Evolutionary conservation across 2,888 invertebrate genomes (phyloP).

Genomic region (Drosophila percnosoma): DNA sequence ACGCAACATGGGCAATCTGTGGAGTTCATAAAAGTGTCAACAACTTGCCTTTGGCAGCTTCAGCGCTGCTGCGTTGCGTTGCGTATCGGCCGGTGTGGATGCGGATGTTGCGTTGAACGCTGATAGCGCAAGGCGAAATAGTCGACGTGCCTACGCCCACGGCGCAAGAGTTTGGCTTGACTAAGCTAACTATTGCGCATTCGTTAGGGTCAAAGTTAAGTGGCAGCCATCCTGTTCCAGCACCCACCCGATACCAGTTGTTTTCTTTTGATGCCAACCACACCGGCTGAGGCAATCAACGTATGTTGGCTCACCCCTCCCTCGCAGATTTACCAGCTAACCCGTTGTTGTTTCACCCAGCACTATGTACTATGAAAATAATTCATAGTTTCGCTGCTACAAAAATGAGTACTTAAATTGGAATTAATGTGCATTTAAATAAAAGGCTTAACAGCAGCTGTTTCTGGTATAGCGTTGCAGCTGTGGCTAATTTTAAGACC

Average conservation of each 20-base stretch:
- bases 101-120: conserved; percentile 64
- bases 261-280: conserved; percentile 55
- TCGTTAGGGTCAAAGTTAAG: conserved; percentile 75
- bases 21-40: conserved; percentile 83
- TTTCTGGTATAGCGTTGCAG: neutral
- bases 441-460: neutral
- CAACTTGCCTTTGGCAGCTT: conserved; percentile 67
- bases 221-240: conserved; percentile 58
- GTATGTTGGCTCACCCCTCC: conserved; percentile 7
- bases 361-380: neutral
- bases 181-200: conserved; percentile 55
- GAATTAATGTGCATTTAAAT: neutral
- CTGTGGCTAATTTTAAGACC: neutral
- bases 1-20: conserved; percentile 78
- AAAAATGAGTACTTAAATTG: neutral
- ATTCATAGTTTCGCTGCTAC: neutral
- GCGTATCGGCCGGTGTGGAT: conserved; percentile 17
- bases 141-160: conserved; percentile 36
- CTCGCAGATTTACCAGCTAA: conserved; percentile 26
- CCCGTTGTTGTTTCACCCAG: conserved; percentile 25
- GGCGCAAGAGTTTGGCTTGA: conserved; percentile 5
- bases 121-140: conserved; percentile 73
- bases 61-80: conserved; percentile 5
- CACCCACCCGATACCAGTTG: conserved; percentile 24
- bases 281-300: conserved; percentile 58